These are phyloP conservation scores for Potamarius usumacintae DNA, from an alignment of 2,113 vertebrate genomes.

Conservation along the genomic window DNA sequence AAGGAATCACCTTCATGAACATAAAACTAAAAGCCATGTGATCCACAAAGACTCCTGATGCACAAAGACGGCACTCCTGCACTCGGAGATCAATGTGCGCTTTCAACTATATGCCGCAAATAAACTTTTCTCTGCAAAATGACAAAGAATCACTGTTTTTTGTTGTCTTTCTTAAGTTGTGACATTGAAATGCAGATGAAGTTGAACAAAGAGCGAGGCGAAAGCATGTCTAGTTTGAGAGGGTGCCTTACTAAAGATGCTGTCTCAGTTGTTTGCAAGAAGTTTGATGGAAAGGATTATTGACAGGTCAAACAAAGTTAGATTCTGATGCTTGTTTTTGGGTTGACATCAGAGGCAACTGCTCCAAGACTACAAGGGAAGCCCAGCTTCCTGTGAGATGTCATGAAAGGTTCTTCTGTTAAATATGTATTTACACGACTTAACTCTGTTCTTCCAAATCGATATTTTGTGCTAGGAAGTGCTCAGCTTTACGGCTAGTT, in stretches of 20 bases:
- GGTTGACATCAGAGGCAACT: too few species aligned
- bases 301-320: constrained; percentile 3
- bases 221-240: not conserved
- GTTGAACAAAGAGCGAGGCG: constrained; percentile 19
- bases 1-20: constrained; percentile 2
- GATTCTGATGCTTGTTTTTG: not conserved
- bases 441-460: too few species aligned
- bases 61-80: constrained; percentile 58
- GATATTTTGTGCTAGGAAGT: too few species aligned
- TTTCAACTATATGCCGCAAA: constrained; percentile 49
- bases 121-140: constrained; percentile 38
- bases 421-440: too few species aligned
- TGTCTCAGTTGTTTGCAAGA: not conserved
- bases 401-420: too few species aligned
- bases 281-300: constrained; percentile 16
- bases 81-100: constrained; percentile 53
- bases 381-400: too few species aligned
- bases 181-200: constrained; percentile 25
- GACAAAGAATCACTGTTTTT: constrained; percentile 21
- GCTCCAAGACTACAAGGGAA: too few species aligned
- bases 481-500: too few species aligned
- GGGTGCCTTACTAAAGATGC: not conserved
- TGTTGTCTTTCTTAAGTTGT: constrained; percentile 31
- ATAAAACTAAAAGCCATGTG: constrained; percentile 23
- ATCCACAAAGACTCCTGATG: constrained; percentile 32